These are phyloP conservation scores for Tillus elongatus DNA, from an alignment of 2,888 invertebrate species.

Conservation along the genomic window DNA sequence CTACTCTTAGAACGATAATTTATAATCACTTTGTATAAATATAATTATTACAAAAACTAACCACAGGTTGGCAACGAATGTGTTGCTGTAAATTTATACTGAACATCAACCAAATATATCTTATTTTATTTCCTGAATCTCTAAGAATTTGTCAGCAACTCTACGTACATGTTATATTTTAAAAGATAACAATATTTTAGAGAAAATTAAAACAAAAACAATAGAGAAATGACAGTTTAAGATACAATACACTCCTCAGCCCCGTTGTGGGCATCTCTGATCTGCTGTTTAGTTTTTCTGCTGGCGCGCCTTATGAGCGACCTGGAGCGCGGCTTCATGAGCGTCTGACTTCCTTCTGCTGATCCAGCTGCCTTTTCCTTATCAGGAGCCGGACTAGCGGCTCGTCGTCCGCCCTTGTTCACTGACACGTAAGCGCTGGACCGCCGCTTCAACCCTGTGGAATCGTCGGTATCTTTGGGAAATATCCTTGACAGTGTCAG, in stretches of 20 bases:
- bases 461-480: slow-evolving; percentile 51
- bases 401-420: slow-evolving; percentile 40
- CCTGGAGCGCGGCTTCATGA: slow-evolving; percentile 38
- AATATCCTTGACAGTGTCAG: slow-evolving; percentile 66
- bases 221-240: slow-evolving; percentile 41
- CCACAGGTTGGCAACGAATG: no score
- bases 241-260: slow-evolving; percentile 64
- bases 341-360: slow-evolving; percentile 26
- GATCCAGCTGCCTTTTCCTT: slow-evolving; percentile 29
- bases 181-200: no score
- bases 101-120: no score
- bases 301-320: slow-evolving; percentile 72
- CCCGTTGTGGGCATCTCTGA: slow-evolving; percentile 55
- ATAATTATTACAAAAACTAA: no score
- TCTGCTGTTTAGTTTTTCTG: slow-evolving; percentile 69
- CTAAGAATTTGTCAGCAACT: no score
- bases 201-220: no score
- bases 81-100: no score
- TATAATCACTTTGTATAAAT: no score
- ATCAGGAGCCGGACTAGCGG: slow-evolving; percentile 40
- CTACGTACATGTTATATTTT: no score
- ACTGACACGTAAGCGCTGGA: slow-evolving; percentile 64
- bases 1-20: no score
- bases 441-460: slow-evolving; percentile 55
- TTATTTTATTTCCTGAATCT: no score